phyloP scores from a whole-genome alignment of 2,888 invertebrate genomes.

The Graphium colonna region DNA sequence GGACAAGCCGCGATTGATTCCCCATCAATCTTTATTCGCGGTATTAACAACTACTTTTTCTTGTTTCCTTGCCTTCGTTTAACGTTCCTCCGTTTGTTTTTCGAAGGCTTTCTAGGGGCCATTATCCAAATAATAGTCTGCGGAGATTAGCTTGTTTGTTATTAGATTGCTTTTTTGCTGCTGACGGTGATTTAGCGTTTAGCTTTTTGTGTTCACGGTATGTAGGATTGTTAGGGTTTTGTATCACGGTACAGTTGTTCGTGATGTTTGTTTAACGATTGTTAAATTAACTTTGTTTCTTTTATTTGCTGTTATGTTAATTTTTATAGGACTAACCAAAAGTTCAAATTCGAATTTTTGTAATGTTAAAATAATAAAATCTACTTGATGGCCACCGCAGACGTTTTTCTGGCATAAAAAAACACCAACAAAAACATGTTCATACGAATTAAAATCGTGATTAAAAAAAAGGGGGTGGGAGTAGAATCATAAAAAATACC shows the following conservation, averaged over 20 bases:
- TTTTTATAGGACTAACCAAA: too few species aligned
- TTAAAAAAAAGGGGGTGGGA: too few species aligned
- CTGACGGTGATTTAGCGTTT: slow-evolving; percentile 12
- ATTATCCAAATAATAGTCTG: slow-evolving; percentile 23
- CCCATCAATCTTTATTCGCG: slow-evolving; percentile 77
- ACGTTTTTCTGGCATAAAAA: too few species aligned
- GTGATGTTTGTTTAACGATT: too few species aligned
- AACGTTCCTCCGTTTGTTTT: slow-evolving; percentile 20
- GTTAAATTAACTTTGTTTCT: too few species aligned
- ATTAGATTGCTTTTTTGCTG: slow-evolving; percentile 15
- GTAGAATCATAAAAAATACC: too few species aligned
- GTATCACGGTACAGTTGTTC: background rate
- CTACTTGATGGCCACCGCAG: too few species aligned
- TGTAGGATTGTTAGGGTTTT: background rate
- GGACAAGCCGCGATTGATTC: slow-evolving; percentile 73
- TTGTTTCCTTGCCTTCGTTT: slow-evolving; percentile 24
- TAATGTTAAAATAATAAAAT: too few species aligned
- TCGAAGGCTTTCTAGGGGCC: slow-evolving; percentile 24
- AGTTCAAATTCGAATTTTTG: too few species aligned
- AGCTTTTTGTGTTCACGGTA: slow-evolving; percentile 5
- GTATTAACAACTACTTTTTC: slow-evolving; percentile 57
- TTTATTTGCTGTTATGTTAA: too few species aligned
- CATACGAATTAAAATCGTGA: too few species aligned
- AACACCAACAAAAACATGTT: too few species aligned
- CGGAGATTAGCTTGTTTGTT: slow-evolving; percentile 15